These are phyloP conservation scores for Scaptodrosophila lebanonensis DNA, from an alignment of 1,140 invertebrate genomes.

Conservation along the genomic window DNA sequence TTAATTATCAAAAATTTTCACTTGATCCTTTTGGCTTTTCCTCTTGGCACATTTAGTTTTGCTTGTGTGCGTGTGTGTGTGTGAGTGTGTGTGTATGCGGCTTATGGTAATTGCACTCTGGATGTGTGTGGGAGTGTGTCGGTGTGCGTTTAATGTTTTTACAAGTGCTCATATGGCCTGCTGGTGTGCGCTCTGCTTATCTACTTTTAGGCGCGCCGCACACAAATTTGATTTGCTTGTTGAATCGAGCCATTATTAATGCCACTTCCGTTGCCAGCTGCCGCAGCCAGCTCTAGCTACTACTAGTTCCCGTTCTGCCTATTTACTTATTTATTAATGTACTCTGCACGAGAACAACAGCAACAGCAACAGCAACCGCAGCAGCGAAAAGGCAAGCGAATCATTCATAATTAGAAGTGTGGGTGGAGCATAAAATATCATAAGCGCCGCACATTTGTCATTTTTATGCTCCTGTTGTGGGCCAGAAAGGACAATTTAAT, in stretches of 20 bases:
- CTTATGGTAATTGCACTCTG: slow-evolving; percentile 52
- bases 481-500: slow-evolving; percentile 59
- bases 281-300: slow-evolving; percentile 3
- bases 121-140: slow-evolving; percentile 7
- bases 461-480: slow-evolving; percentile 46
- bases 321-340: slow-evolving; percentile 59
- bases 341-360: slow-evolving; percentile 17
- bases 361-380: slow-evolving; percentile 8
- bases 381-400: slow-evolving; percentile 40
- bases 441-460: slow-evolving; percentile 61
- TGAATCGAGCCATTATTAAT: slow-evolving; percentile 43
- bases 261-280: slow-evolving; percentile 14
- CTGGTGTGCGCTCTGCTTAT: slow-evolving; percentile 15
- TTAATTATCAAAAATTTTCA: slow-evolving; percentile 72
- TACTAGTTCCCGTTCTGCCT: slow-evolving; percentile 44
- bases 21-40: slow-evolving; percentile 46
- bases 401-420: slow-evolving; percentile 63
- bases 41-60: slow-evolving; percentile 38
- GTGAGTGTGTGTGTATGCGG: slow-evolving; percentile 20
- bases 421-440: slow-evolving; percentile 13
- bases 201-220: slow-evolving; percentile 12
- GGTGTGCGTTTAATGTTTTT: slow-evolving; percentile 41
- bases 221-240: slow-evolving; percentile 49
- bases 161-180: slow-evolving; percentile 29
- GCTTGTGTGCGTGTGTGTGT: slow-evolving; percentile 3